Conservation (phyloP, 35 echinoderm and acorn worm species). For the Eucidaris tribuloides region DNA sequence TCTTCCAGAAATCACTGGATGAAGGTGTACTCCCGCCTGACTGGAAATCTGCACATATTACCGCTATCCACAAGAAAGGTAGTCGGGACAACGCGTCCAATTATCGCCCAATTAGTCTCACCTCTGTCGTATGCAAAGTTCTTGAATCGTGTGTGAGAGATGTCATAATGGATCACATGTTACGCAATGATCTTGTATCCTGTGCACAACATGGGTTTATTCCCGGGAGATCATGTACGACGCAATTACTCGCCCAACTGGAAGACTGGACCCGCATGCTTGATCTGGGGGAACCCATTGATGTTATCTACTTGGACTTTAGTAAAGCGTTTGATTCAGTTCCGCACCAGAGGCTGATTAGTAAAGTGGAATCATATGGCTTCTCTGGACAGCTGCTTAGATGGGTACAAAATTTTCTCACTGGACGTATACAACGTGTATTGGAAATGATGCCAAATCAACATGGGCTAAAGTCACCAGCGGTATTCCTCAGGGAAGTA, state of each 20-base stretch:
- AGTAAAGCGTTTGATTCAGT: no score
- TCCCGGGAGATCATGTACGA: constrained; percentile 6
- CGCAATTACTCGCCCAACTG: background rate
- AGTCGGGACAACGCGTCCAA: background rate
- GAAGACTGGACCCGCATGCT: background rate
- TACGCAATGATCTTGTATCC: background rate
- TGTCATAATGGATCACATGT: background rate
- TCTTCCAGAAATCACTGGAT: no score
- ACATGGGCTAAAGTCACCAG: constrained; percentile 15
- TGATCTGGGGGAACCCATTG: constrained; percentile 7
- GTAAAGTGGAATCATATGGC: constrained; percentile 37
- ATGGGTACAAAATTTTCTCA: constrained; percentile 28
- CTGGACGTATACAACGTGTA: constrained; percentile 20
- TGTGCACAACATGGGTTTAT: constrained; percentile 27
- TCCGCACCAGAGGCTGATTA: constrained; percentile 25
- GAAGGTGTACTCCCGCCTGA: no score
- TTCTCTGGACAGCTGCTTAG: background rate
- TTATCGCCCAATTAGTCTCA: constrained; percentile 29
- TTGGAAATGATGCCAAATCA: background rate
- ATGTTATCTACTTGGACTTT: constrained; percentile 40
- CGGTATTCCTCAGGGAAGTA: constrained; percentile 48
- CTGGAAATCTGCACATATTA: no score
- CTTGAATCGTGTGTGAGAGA: constrained; percentile 13
- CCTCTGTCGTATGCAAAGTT: constrained; percentile 8
- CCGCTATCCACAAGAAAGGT: no score